Percentiles rank a stretch among this genome's conserved stretches.
Conservation (phyloP, 1,140 invertebrate species). For the Lepidurus couesii region DNA sequence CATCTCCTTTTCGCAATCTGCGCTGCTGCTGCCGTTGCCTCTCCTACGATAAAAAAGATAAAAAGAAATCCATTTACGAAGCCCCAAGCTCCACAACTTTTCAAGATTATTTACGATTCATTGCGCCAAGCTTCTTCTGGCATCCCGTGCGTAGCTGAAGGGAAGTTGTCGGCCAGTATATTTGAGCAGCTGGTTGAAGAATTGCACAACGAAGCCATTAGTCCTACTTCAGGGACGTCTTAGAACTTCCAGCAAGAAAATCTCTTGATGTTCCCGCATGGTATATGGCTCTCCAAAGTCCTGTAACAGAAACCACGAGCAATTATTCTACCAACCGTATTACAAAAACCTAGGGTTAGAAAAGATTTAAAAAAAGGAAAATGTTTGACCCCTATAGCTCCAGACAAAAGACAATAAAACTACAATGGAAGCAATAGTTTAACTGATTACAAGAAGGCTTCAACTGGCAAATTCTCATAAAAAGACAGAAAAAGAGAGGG, state of each 20-base stretch:
- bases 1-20: slow-evolving; percentile 1
- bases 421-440: no score
- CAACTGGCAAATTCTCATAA: no score
- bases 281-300: neutral
- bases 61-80: neutral
- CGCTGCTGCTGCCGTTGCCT: neutral
- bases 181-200: neutral
- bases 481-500: no score
- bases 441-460: no score
- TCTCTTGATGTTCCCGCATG: neutral
- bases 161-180: neutral
- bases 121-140: slow-evolving; percentile 1
- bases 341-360: neutral
- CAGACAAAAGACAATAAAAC: neutral
- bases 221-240: neutral
- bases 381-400: neutral
- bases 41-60: neutral
- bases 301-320: neutral
- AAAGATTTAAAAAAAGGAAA: neutral
- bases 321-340: neutral
- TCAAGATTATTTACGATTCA: neutral
- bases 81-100: neutral
- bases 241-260: neutral
- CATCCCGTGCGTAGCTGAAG: neutral
- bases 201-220: slow-evolving; percentile 5